Conservation (phyloP, 2,888 invertebrate genomes). For the Opisthograptis luteolata region DNA sequence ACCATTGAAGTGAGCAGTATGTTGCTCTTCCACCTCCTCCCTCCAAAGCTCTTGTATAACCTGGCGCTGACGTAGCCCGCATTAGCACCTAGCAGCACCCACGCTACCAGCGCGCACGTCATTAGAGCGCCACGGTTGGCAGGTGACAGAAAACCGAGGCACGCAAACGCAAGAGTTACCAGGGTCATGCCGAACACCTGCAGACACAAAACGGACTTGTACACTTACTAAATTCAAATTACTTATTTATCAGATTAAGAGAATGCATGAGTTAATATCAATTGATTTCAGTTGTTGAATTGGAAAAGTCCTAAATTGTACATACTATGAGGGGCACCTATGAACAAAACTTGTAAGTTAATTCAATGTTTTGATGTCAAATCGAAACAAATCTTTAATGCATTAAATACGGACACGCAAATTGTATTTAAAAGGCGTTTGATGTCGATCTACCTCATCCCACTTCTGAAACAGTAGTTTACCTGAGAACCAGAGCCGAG, state of each 20-base stretch:
- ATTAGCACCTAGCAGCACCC: slow-evolving; percentile 97
- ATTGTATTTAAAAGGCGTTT: no score
- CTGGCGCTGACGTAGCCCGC: slow-evolving; percentile 98
- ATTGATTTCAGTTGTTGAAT: no score
- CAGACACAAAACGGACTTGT: background rate
- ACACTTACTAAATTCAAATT: no score
- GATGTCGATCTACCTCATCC: no score
- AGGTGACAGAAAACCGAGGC: slow-evolving; percentile 98
- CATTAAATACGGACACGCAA: no score
- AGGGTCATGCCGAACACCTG: slow-evolving; percentile 95
- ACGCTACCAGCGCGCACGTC: slow-evolving; percentile 98
- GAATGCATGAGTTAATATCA: no score
- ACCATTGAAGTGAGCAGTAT: slow-evolving; percentile 98
- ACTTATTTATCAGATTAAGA: no score
- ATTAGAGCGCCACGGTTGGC: slow-evolving; percentile 99
- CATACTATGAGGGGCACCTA: no score
- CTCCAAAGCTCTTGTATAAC: slow-evolving; percentile 99
- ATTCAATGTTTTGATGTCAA: no score
- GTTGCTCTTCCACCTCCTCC: slow-evolving; percentile 99
- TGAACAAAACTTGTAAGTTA: no score
- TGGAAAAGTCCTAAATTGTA: no score
- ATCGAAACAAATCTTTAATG: no score
- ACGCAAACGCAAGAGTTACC: slow-evolving; percentile 98
- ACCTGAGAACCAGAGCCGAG: slow-evolving; percentile 99
- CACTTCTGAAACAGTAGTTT: background rate